phyloP scores from a whole-genome alignment of 2,113 vertebrate genomes.

The Rhinolophus sinicus region DNA sequence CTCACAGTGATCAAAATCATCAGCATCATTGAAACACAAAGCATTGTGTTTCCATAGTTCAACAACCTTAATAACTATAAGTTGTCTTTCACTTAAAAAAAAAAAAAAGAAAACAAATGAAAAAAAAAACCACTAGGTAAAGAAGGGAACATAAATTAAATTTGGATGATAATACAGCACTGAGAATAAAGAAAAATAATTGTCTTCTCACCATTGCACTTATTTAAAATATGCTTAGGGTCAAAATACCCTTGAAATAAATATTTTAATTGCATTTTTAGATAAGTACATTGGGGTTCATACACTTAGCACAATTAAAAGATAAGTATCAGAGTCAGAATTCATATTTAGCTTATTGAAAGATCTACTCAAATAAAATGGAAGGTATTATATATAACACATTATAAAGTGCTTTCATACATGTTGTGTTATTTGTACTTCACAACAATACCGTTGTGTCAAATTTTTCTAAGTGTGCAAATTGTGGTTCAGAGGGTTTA shows the following conservation, averaged over 20 bases:
- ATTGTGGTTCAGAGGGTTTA: background rate
- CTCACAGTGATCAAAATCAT: background rate
- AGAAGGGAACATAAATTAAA: background rate
- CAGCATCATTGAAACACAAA: constrained; percentile 2
- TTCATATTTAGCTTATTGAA: background rate
- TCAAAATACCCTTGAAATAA: background rate
- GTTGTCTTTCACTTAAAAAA: background rate
- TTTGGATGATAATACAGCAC: background rate
- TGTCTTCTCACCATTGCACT: background rate
- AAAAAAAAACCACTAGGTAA: background rate
- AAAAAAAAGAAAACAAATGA: too few relatives aligned
- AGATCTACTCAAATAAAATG: background rate
- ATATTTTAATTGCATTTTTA: background rate
- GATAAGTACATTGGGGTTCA: background rate
- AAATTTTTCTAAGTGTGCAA: background rate
- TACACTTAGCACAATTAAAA: background rate
- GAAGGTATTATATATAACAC: background rate
- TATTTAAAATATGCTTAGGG: background rate
- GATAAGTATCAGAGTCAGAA: background rate
- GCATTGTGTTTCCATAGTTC: background rate
- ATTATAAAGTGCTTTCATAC: background rate
- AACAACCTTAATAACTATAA: constrained; percentile 29
- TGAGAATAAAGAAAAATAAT: background rate
- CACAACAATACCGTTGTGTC: background rate
- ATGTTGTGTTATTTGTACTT: background rate